Evolutionary conservation across 1,140 invertebrate genomes (phyloP).

Genomic region (Nomia melanderi): DNA sequence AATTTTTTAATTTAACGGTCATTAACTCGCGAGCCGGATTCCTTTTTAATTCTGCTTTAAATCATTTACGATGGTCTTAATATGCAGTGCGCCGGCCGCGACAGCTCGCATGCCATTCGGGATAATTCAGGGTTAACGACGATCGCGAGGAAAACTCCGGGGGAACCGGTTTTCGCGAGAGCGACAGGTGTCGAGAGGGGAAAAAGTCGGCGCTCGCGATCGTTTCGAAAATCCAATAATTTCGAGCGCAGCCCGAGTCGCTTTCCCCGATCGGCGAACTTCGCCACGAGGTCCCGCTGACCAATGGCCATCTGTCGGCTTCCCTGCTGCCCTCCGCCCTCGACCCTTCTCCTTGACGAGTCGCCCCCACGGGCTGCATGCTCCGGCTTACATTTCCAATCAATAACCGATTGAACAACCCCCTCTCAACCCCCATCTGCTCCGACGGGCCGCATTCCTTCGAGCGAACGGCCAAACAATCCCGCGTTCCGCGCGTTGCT

Average conservation of each 20-base stretch:
- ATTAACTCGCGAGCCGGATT: too few species aligned
- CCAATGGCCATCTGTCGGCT: constrained; percentile 77
- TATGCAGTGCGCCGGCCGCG: too few species aligned
- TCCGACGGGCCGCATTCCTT: constrained; percentile 67
- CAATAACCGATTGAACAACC: constrained; percentile 79
- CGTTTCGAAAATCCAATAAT: constrained; percentile 35
- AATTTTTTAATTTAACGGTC: too few species aligned
- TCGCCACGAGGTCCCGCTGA: constrained; percentile 59
- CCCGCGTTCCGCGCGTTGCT: constrained; percentile 60
- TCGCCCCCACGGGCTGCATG: constrained; percentile 29
- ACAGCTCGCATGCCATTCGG: too few species aligned
- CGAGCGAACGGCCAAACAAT: constrained; percentile 74
- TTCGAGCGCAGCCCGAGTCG: constrained; percentile 26
- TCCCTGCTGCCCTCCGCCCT: constrained; percentile 56
- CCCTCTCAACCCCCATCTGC: constrained; percentile 62
- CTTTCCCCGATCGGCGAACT: constrained; percentile 61
- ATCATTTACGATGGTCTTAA: too few species aligned
- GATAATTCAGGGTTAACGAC: too few species aligned
- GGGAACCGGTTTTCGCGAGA: too few species aligned
- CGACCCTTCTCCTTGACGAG: constrained; percentile 41
- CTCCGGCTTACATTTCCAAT: constrained; percentile 78
- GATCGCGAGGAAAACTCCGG: too few species aligned
- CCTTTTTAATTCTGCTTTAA: too few species aligned
- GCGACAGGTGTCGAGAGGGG: constrained; percentile 18
- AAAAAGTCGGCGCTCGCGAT: too few species aligned